Base-by-base conservation (phyloP, 2,797 vertebrate genomes). In the Anguilla pacifica region DNA sequence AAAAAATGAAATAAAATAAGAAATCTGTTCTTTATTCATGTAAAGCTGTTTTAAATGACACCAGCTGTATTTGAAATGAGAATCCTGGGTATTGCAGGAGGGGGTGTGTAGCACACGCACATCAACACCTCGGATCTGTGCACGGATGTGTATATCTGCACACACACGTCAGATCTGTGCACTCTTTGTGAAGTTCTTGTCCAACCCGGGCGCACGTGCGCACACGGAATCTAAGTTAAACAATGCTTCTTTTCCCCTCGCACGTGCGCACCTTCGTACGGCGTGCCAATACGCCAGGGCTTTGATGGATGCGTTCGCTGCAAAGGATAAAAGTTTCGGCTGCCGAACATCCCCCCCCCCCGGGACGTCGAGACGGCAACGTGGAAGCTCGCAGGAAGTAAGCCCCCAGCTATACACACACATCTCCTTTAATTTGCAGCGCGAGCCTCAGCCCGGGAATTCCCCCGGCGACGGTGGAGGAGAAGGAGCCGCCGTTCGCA, bases 401-500 rank as follows among this genome's bases (percentile, higher is more conserved):
- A 57, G 82, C 87, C 87, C 72, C 74, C 82, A 84, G 83, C 49
- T 74, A 57, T 83, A 46, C 39, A 57, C 87, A 46, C 67, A 74
- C 82, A 43, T 55, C 87, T 72, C 83, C 87, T 87, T 87, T 74
- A 84, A 87, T 87, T 83, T 87, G 22, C 84, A 28, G 49, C 82
- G 59, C 70, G 70, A 77, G 84, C 83, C 74, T 11, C n/a, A 49
- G 70, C 28, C 15, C 67, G 77, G 82, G 46, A 67, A 84, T 74
- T 87, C 87, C 87, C 87, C 83, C 9, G 83, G 64, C n/a, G 55
- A 19, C 25, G 51, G 51, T 53, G 51, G 35, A 87, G 6, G 22
- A 84, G 82, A 55, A 87, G 84, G 28, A n/a, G 53, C 51, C 28
- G 72, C 51, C 11, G 6, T 11, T 35, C 64, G 84, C 64, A 25